These are phyloP conservation scores for Drosophila repletoides DNA, from an alignment of 1,140 invertebrate species.

Conservation along the genomic window DNA sequence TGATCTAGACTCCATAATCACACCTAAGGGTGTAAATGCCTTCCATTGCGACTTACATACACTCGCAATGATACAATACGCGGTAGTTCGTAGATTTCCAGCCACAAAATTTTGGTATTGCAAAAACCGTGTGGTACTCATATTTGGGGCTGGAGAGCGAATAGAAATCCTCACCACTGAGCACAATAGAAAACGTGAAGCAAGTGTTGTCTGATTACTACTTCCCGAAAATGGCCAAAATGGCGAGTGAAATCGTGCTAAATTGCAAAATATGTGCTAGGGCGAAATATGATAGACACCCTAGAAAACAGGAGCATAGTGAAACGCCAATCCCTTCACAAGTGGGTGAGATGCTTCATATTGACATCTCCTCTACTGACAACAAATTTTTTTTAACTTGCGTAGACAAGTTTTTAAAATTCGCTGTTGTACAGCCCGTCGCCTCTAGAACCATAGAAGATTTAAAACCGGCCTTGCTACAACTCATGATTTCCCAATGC, in stretches of 20 bases:
- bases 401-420: slow-evolving; percentile 12
- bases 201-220: too few relatives aligned
- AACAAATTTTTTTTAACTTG: slow-evolving; percentile 13
- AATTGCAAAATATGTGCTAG: slow-evolving; percentile 15
- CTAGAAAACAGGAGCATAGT: not conserved
- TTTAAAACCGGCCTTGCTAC: too few relatives aligned
- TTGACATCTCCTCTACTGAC: slow-evolving; percentile 4
- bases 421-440: not conserved
- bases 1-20: not conserved
- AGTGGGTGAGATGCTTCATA: slow-evolving; percentile 15
- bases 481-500: too few relatives aligned
- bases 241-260: slow-evolving; percentile 7
- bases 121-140: too few relatives aligned
- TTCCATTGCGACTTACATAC: slow-evolving; percentile 1
- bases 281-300: not conserved
- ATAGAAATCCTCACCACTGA: too few relatives aligned
- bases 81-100: not conserved
- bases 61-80: not conserved
- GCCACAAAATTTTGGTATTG: not conserved
- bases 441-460: not conserved
- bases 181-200: too few relatives aligned
- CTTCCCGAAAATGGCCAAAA: too few relatives aligned
- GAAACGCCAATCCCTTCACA: slow-evolving; percentile 7
- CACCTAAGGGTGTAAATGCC: slow-evolving; percentile 3
- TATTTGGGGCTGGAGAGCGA: too few relatives aligned